Evolutionary conservation across 2,888 invertebrate genomes (phyloP), one percentile per base, ranked within the genome.

Genomic region (Mechanitis mazaeus): DNA sequence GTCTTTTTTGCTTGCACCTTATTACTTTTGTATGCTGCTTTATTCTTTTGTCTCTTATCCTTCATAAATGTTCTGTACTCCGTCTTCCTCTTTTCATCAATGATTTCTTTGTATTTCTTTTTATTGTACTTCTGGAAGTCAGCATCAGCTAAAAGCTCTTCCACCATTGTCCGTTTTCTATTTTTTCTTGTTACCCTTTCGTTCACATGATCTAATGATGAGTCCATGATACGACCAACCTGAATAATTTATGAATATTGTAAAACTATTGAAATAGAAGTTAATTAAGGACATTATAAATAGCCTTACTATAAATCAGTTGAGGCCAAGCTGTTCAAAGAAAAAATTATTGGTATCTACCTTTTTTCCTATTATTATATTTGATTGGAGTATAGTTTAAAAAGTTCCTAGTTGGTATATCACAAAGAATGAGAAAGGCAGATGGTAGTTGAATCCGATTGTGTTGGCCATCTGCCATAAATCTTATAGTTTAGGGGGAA

Each of bases 141-240:
- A 0, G 96, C 95, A 88, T 98, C 97, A 0, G 95, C 95, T 77
- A 98, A 84, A 2, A 99, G 91, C 77, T 99, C 98, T 70, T 99
- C 98, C 0, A 98, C 98, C 74, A 99, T 92, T 0, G 97, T 97
- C 62, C 93, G 91, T 83, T 97, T 98, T 35, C 97, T 92, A 72
- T 97, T 93, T 77, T 96, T 97, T 73, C 94, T 95, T 0, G 96
- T 94, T 64, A 97, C 81, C 56, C 98, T 92, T 63, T 94, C 94
- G 72, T 92, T 94, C 72, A 97, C 97, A 85, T 95, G 97, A 80
- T 99, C 98, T 55, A 96, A 84, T 0, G 97, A 93, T 12, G 95
- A 94, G 79, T 98, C 98, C 76, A 97, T 91, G 28, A 96, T 93
- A 71, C 93, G 94, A 55, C 96, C 96, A 75, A 96, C 90, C 93